A percentile compares a stretch with the other conserved stretches of the same genome.
These are phyloP conservation scores for Nomada flava DNA, from an alignment of 2,888 invertebrate genomes.

Conservation along the genomic window DNA sequence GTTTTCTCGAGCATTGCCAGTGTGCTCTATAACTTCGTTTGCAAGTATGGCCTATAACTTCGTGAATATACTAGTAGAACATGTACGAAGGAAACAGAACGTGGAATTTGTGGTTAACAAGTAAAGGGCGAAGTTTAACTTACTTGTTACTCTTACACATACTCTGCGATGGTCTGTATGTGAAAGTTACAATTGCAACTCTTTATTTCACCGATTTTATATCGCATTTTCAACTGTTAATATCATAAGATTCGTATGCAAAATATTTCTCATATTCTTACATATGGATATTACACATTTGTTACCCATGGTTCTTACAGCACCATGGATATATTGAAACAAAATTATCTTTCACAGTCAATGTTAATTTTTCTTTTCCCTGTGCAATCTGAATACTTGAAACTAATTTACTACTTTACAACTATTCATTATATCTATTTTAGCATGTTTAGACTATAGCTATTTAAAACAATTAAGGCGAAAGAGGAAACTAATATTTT, in stretches of 20 bases:
- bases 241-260: too few relatives aligned
- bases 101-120: too few relatives aligned
- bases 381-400: too few relatives aligned
- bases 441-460: background rate
- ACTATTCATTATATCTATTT: background rate
- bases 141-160: background rate
- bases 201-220: background rate
- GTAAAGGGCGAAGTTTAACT: too few relatives aligned
- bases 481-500: too few relatives aligned
- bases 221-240: too few relatives aligned
- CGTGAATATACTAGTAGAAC: background rate
- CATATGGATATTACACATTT: too few relatives aligned
- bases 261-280: background rate
- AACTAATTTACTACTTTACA: background rate
- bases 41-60: conserved; percentile 8
- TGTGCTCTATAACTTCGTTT: conserved; percentile 6
- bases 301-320: too few relatives aligned
- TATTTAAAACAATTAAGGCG: background rate
- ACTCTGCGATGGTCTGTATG: background rate
- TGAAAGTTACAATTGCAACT: background rate
- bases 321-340: too few relatives aligned
- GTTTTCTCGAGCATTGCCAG: conserved; percentile 2
- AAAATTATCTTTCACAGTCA: background rate
- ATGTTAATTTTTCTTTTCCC: background rate
- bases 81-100: conserved; percentile 1